phyloP scores from a whole-genome alignment of 2,888 invertebrate genomes.

The Eristalinus sepulchralis region DNA sequence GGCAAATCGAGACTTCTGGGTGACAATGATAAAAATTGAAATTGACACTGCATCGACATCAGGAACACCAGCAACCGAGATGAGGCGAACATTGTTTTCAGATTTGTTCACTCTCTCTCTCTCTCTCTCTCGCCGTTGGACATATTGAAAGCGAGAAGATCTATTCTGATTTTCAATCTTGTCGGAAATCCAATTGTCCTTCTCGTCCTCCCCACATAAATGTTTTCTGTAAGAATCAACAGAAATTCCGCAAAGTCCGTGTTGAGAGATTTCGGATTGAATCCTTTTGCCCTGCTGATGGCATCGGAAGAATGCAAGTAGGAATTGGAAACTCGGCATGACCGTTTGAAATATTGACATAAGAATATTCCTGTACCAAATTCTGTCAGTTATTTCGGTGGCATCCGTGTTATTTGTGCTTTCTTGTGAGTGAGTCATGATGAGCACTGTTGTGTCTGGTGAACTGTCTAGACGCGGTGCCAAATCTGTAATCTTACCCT shows the following conservation, averaged over 20 bases:
- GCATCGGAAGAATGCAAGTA: background rate
- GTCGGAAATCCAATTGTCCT: background rate
- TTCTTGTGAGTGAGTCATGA: too few relatives aligned
- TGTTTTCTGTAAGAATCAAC: background rate
- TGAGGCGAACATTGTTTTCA: background rate
- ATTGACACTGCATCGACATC: background rate
- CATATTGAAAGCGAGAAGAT: background rate
- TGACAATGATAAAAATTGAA: background rate
- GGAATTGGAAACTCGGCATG: too few relatives aligned
- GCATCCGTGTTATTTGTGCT: too few relatives aligned
- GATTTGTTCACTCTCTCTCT: background rate
- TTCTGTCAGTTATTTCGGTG: too few relatives aligned
- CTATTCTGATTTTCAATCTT: background rate
- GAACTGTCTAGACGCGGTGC: too few relatives aligned
- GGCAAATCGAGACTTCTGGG: background rate
- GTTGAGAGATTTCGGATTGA: background rate
- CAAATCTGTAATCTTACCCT: too few relatives aligned
- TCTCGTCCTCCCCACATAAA: background rate
- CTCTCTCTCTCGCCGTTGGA: background rate
- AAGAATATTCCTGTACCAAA: too few relatives aligned
- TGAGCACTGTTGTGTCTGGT: too few relatives aligned
- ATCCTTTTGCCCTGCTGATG: background rate
- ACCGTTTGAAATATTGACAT: too few relatives aligned
- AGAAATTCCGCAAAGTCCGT: background rate
- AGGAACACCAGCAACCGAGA: background rate